phyloP scores from a whole-genome alignment of 2,113 vertebrate genomes.

The Leucosticte australis region DNA sequence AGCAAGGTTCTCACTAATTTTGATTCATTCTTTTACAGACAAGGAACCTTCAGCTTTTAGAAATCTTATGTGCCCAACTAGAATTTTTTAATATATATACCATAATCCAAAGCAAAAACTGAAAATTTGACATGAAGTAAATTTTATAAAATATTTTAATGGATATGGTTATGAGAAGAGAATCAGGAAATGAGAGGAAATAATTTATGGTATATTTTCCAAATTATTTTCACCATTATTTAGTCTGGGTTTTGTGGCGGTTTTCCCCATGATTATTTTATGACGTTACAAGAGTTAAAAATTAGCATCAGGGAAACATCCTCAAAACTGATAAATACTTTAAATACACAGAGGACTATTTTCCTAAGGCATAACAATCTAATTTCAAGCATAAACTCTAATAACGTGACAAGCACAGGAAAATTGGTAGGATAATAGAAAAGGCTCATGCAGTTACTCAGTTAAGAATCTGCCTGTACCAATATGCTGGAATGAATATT shows the following conservation, averaged over 20 bases:
- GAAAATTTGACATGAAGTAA: background rate
- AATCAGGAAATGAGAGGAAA: background rate
- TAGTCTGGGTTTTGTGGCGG: rapidly evolving
- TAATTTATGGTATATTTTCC: background rate
- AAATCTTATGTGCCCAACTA: background rate
- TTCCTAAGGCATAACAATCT: background rate
- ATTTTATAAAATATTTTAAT: background rate
- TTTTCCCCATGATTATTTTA: background rate
- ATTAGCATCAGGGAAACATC: background rate
- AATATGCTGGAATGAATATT: background rate
- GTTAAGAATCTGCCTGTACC: background rate
- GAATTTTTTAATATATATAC: background rate
- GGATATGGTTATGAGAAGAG: background rate
- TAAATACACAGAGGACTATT: background rate
- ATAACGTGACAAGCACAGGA: background rate
- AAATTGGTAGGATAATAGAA: background rate
- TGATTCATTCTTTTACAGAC: background rate
- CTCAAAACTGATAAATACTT: background rate
- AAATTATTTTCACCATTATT: background rate
- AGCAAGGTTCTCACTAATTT: background rate
- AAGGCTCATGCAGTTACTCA: background rate
- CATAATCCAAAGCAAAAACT: background rate
- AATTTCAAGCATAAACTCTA: background rate
- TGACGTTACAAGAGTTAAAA: background rate
- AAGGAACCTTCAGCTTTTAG: background rate